Percentiles rank a stretch among this genome's conserved stretches.
Evolutionary conservation across 1,140 invertebrate genomes (phyloP).

Genomic region (Tetranychus urticae): DNA sequence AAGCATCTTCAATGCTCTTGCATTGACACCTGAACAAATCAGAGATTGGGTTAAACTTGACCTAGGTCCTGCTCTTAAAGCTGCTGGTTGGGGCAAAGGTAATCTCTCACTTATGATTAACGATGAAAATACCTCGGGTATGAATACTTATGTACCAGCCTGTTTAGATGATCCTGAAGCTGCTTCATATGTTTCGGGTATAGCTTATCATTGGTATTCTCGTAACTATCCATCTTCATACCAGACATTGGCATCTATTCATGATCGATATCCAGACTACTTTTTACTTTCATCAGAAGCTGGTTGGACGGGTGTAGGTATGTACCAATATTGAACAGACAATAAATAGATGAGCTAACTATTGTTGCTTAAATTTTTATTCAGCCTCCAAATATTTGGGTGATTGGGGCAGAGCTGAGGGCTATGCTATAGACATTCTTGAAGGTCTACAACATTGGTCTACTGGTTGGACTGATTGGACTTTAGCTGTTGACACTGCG

Average conservation of each 20-base stretch:
- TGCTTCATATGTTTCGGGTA: slow-evolving; percentile 5
- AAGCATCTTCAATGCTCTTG: neutral
- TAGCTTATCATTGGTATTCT: slow-evolving; percentile 45
- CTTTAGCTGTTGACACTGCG: no score
- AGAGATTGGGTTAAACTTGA: slow-evolving; percentile 3
- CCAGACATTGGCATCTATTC: slow-evolving; percentile 16
- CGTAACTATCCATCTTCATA: neutral
- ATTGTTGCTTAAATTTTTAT: no score
- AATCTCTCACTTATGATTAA: slow-evolving; percentile 9
- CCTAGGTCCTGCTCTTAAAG: neutral
- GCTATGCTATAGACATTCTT: no score
- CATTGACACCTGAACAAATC: neutral
- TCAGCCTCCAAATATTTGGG: no score
- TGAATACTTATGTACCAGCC: neutral
- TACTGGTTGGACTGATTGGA: no score
- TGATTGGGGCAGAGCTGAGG: no score
- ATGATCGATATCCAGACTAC: slow-evolving; percentile 35
- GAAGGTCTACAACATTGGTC: no score
- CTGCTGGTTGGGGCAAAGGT: slow-evolving; percentile 18
- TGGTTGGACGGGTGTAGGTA: slow-evolving; percentile 13
- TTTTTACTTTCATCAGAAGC: slow-evolving; percentile 35
- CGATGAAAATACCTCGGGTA: neutral
- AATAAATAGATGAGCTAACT: no score
- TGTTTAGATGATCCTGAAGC: slow-evolving; percentile 6
- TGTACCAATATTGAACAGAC: neutral